Base-by-base conservation (phyloP, 2,113 vertebrate species). In the Vicugna pacos region DNA sequence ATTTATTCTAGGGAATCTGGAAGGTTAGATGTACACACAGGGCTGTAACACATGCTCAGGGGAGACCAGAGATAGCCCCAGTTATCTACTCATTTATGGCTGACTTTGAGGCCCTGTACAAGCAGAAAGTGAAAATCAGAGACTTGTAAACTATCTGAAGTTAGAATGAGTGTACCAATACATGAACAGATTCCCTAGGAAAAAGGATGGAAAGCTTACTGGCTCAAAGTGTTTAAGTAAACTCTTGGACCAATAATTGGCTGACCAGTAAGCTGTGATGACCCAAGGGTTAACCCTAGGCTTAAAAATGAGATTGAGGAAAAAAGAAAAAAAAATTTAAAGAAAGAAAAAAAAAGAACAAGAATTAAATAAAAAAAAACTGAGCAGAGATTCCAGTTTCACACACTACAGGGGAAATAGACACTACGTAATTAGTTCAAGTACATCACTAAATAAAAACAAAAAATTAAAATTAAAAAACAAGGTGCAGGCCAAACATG, bases 151-250 rank as follows among this genome's bases (percentile, higher is more conserved):
- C 42, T 64, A 24, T 48, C 42, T 32, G 24, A 90, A 65, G n/a
- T 65, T 24, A 48, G 13, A 88, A 75, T 77, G 76, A 89, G n/a
- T 82, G 4, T 87, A 20, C 70, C 69, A 67, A 86, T 38, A 72
- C 46, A 72, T 58, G 22, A 5, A 62, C 13, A 80, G 32, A 58
- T 81, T n/a, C 65, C 24, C 19, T 52, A 80, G 38, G 19, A 70
- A 65, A 80, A 70, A 8, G 32, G 50, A 58, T 87, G 17, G 73
- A 79, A 88, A 70, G 11, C 30, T 62, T 70, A 77, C 11, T 62
- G 52, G 88, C 54, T 79, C 38, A 77, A 80, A 48, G 26, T 69
- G 42, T 77, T 92, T 65, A 84, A 73, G 70, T n/a, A 84, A 92
- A 75, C 35, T 76, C n/a, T 91, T 46, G 60, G 62, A 77, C 72